Evolutionary conservation across 2,797 vertebrate species (phyloP), one percentile per base, ranked within the genome.

Genomic region (Tiaroga cobitis): DNA sequence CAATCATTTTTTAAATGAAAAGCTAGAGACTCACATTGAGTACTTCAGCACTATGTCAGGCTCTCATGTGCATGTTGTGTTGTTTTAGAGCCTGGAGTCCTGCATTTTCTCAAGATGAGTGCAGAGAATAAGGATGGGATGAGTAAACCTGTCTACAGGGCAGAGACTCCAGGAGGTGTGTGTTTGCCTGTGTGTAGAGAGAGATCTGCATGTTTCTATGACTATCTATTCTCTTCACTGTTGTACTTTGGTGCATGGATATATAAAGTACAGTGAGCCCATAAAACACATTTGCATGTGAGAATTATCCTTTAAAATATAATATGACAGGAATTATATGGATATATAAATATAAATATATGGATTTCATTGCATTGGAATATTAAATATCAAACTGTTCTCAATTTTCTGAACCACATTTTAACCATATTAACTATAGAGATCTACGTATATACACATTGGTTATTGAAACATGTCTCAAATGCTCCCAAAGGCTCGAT

Each of bases 81-180:
- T 95, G 90, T 94, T 95, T 94, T 91, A 94, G 93, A 96, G 91
- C 91, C 91, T 3, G 26, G 93, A 93, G 92, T 89, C 78, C 83
- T 94, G 88, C 84, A 91, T 89, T 93, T 95, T 95, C 91, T 95
- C 93, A 95, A 95, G 90, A 92, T 94, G 87, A 94, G 92, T 89
- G 93, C 94, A 92, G 95, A 95, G 90, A 96, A 92, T 78, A 86
- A 90, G 68, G 84, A 88, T 76, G 91, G 91, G 93, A 81, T 87
- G 90, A 96, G 92, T 91, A 87, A 88, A 90, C 92, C 91, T 59
- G 92, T 94, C 86, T 94, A 91, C 91, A 93, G 90, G 93, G 89
- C 92, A 87, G 89, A 92, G 77, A 92, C 87, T 82, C 90, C 87
- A 90, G 92, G 91, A 91, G 92, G 92, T 94, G 87, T 86, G 87